Evolutionary conservation across 2,113 vertebrate species (phyloP), one percentile per base, ranked within the genome.

Genomic region (Archocentrus centrarchus): DNA sequence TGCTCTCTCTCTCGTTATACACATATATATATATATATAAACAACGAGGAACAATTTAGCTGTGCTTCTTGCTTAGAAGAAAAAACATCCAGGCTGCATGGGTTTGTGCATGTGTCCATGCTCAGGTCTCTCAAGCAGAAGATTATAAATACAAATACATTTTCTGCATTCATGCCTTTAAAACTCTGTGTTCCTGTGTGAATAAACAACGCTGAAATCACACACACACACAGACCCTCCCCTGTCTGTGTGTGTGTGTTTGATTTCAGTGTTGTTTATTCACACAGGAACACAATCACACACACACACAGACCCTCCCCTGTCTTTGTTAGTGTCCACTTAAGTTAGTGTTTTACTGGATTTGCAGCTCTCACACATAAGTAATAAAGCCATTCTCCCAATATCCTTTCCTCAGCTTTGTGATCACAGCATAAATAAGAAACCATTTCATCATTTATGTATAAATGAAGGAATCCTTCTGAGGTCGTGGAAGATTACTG

Each of bases 61-160:
- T 59, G 30, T 41, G 15, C 3, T 47, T 75, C 11, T 60, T 0
- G 5, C 6, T 59, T 79, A 41, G 35, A 55, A 35, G 32, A 7
- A 35, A 35, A 35, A 35, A 35, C 6, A 75, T 59, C 5, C 41
- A 81, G 32, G 44, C 55, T 20, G 3, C 2, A 35, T 75, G 63
- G 76, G 22, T 83, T 86, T 86, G 63, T n/a, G 32, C 50, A 58
- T 75, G 39, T 79, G 58, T 80, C 59, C 77, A 86, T 77, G 82
- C 85, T 81, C 59, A 50, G 64, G 62, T 87, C 81, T 63, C 75
- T 89, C 57, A 91, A 79, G 88, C 86, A 70, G 75, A 88, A 85
- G 81, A 90, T 89, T 88, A 83, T 87, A 89, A 83, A 87, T 2
- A 87, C 24, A 81, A 85, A 88, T 30, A 80, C 11, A 82, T 68